Base-by-base conservation (phyloP, 2,888 invertebrate genomes). In the Hypercompe scribonia region DNA sequence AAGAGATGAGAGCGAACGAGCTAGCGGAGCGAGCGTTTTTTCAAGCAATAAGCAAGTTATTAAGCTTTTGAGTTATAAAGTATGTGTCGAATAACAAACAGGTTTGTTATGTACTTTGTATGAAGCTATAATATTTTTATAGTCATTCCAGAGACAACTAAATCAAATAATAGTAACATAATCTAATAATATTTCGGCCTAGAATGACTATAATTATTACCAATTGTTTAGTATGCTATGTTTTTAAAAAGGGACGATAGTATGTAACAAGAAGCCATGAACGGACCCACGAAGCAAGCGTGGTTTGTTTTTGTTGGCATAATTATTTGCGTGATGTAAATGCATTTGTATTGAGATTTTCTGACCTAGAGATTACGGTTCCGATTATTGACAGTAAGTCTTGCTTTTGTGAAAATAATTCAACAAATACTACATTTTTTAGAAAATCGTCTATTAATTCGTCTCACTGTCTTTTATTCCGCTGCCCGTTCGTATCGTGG, bases 401-500 rank as follows among this genome's bases (percentile, higher is more conserved):
- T n/a, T n/a, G n/a, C n/a, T n/a, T n/a, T n/a, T n/a, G n/a, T n/a
- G n/a, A 54, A 58, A 28, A 24, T 54, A 2, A 54, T 54, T 8
- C 8, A 13, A 28, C 24, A 64, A 34, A 5, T 34, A 18, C 21
- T 0, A 34, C 2, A 8, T 34, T 76, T 42, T 76, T 11, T 7
- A 70, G 58, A 31, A 34, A 61, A 61, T n/a, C 18, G 15, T 8
- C 31, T 58, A 31, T 0, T 18, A 28, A 15, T 31, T 61, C 2
- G 28, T 61, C 15, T 31, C 31, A 61, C 31, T 61, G 28, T 61
- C 2, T 3, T 21, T 28, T 0, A 13, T 42, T 10, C 31, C 77
- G 79, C 77, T 54, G 28, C 67, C 71, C 75, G 77, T 81, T 86
- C 77, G n/a, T 70, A 72, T 46, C 76, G 63, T 78, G 64, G 36